Evolutionary conservation across 2,888 invertebrate species (phyloP).

Genomic region (Acutogordius australiensis): DNA sequence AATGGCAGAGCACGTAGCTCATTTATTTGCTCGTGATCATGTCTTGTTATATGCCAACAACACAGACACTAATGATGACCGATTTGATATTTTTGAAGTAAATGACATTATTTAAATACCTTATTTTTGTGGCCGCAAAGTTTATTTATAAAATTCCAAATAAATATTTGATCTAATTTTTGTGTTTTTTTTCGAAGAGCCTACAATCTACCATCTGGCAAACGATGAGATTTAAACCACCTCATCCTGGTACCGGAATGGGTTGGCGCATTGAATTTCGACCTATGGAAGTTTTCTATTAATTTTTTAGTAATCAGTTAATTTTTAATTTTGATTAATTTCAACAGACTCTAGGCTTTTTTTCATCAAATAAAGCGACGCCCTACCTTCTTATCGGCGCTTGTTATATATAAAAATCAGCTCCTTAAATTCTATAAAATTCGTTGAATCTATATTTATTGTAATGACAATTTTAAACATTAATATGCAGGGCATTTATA

Average conservation of each 20-base stretch:
- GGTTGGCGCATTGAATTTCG: slow-evolving; percentile 99
- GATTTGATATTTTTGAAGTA: slow-evolving; percentile 45
- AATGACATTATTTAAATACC: slow-evolving; percentile 14
- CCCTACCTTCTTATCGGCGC: too few relatives aligned
- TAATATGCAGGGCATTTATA: too few relatives aligned
- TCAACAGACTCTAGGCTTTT: too few relatives aligned
- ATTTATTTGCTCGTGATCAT: slow-evolving; percentile 83
- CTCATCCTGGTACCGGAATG: slow-evolving; percentile 49
- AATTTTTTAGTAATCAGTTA: neutral
- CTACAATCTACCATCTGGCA: slow-evolving; percentile 99
- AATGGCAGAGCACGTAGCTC: slow-evolving; percentile 74
- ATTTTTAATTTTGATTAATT: too few relatives aligned
- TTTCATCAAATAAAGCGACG: too few relatives aligned
- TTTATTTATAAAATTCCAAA: neutral
- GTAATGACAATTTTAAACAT: too few relatives aligned
- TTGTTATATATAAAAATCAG: too few relatives aligned
- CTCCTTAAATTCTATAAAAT: too few relatives aligned
- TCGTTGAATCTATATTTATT: too few relatives aligned
- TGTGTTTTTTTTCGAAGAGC: too few relatives aligned
- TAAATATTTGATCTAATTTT: neutral
- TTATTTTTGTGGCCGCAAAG: too few relatives aligned
- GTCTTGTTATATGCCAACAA: slow-evolving; percentile 39
- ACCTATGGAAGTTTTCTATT: slow-evolving; percentile 41
- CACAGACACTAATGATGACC: slow-evolving; percentile 75
- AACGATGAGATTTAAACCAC: slow-evolving; percentile 93